A percentile compares a stretch with the other conserved stretches of the same genome.
Evolutionary conservation across 2,113 vertebrate genomes (phyloP).

Genomic region (Elachura formosa): DNA sequence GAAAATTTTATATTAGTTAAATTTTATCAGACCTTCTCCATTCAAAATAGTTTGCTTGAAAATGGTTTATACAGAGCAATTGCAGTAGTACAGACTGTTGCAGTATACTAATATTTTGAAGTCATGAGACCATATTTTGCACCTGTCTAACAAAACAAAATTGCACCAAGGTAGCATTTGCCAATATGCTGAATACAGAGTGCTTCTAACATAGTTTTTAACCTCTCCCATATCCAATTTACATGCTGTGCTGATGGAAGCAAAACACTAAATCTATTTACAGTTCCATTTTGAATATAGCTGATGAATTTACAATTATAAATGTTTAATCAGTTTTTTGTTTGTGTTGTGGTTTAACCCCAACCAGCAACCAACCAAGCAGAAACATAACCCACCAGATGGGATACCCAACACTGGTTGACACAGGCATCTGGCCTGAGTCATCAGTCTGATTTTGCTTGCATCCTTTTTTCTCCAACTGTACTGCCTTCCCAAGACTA

Average conservation of each 20-base stretch:
- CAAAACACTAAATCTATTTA: neutral
- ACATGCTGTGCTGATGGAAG: neutral
- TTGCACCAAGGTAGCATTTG: neutral
- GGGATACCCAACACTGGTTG: neutral
- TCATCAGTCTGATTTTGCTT: neutral
- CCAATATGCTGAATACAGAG: neutral
- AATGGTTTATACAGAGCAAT: neutral
- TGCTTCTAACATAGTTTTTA: neutral
- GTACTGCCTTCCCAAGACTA: neutral
- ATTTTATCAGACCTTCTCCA: neutral
- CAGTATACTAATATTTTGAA: neutral
- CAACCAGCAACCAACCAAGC: neutral
- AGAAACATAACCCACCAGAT: neutral
- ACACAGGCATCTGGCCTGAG: neutral
- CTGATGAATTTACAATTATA: neutral
- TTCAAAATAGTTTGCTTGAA: neutral
- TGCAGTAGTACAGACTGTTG: neutral
- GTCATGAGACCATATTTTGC: neutral
- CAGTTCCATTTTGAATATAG: neutral
- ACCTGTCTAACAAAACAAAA: neutral
- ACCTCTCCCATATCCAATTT: neutral
- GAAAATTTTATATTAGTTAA: neutral
- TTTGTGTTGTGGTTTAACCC: neutral
- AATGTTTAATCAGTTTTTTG: neutral
- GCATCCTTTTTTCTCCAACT: neutral